These are phyloP conservation scores for Bradypodion ventrale DNA, from an alignment of 2,797 vertebrate species.

Conservation along the genomic window DNA sequence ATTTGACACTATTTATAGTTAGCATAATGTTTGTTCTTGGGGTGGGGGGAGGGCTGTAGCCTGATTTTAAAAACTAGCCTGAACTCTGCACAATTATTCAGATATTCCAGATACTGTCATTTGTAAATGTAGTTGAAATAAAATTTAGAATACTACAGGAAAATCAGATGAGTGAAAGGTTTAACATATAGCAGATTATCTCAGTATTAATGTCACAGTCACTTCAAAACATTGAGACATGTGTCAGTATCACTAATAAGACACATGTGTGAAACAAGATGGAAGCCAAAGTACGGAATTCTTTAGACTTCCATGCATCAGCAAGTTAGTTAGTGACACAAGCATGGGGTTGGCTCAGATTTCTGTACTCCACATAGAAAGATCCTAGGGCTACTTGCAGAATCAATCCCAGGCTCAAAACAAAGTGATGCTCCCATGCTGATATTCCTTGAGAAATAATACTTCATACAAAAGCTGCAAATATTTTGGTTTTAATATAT, in stretches of 20 bases:
- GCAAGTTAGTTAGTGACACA: too few species aligned
- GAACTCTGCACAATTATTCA: background rate
- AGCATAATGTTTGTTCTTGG: rapidly evolving
- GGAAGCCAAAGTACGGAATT: background rate
- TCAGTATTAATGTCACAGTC: background rate
- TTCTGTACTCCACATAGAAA: too few species aligned
- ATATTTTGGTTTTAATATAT: background rate
- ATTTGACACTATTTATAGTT: background rate
- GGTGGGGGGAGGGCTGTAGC: background rate
- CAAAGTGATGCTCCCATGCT: background rate
- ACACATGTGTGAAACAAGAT: background rate
- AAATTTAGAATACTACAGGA: constrained; percentile 2
- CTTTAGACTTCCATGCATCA: background rate
- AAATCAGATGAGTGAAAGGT: background rate
- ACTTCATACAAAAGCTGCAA: too few species aligned
- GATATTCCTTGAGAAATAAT: background rate
- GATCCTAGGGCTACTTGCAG: too few species aligned
- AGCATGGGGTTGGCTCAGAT: background rate
- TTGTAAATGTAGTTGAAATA: constrained; percentile 11
- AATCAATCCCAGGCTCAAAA: background rate
- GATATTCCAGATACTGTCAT: background rate
- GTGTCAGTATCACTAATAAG: background rate
- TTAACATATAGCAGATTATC: background rate
- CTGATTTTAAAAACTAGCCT: background rate
- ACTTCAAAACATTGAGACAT: background rate